Evolutionary conservation across 2,888 invertebrate genomes (phyloP).

Genomic region (Amphipyra berbera): DNA sequence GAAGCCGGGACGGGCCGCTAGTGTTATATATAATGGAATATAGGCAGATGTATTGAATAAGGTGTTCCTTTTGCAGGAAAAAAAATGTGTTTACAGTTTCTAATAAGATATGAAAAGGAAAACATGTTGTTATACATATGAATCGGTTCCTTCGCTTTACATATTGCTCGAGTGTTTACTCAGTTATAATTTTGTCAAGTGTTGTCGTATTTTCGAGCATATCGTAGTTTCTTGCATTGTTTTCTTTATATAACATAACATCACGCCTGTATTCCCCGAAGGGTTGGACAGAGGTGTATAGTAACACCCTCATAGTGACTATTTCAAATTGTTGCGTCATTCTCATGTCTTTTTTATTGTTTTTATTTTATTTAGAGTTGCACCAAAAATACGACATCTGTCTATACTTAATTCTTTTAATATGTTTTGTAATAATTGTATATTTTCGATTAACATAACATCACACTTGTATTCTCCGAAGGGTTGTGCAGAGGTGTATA

Average conservation of each 20-base stretch:
- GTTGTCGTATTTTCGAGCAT: not conserved
- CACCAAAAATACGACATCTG: too few species aligned
- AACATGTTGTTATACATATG: conserved; percentile 8
- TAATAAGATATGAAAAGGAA: conserved; percentile 4
- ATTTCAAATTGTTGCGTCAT: conserved; percentile 63
- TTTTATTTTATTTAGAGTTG: not conserved
- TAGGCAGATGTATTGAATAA: too few species aligned
- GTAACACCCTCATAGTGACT: conserved; percentile 40
- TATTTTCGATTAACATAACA: too few species aligned
- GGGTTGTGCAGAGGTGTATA: too few species aligned
- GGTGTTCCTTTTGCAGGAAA: too few species aligned
- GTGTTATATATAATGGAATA: too few species aligned
- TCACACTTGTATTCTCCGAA: too few species aligned
- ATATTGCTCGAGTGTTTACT: conserved; percentile 23
- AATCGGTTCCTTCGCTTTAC: conserved; percentile 13
- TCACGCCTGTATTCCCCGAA: too few species aligned
- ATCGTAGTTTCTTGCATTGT: not conserved
- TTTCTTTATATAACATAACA: not conserved
- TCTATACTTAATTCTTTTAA: too few species aligned
- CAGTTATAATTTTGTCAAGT: conserved; percentile 5
- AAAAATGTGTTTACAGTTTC: not conserved
- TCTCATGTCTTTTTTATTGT: conserved; percentile 31
- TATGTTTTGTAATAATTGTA: too few species aligned
- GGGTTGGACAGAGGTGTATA: too few species aligned
- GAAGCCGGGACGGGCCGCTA: too few species aligned